A percentile compares a stretch with the other conserved stretches of the same genome.
Evolutionary conservation across 2,888 invertebrate species (phyloP).

Genomic region (Erebia ligea): DNA sequence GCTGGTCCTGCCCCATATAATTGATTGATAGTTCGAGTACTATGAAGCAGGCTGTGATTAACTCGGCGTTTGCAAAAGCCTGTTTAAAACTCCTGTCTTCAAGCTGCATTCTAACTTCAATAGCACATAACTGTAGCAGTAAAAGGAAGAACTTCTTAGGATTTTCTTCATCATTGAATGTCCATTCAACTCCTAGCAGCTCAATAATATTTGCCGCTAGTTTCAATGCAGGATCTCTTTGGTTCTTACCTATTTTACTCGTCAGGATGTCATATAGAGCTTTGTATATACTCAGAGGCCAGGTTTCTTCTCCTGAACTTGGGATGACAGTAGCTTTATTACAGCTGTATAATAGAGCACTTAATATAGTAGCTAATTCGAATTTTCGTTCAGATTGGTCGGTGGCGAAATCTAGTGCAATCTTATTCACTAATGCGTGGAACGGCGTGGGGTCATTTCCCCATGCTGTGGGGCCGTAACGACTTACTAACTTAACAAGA

Average conservation of each 20-base stretch:
- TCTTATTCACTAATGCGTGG: slow-evolving; percentile 91
- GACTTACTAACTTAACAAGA: slow-evolving; percentile 88
- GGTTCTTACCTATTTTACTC: slow-evolving; percentile 93
- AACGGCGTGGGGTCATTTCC: slow-evolving; percentile 90
- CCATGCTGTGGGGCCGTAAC: slow-evolving; percentile 90
- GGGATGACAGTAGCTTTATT: slow-evolving; percentile 86
- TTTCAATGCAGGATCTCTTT: slow-evolving; percentile 94
- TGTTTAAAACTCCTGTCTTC: slow-evolving; percentile 93
- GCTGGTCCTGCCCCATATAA: slow-evolving; percentile 90
- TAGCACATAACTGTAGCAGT: slow-evolving; percentile 92
- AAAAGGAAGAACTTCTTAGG: slow-evolving; percentile 93
- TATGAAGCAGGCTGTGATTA: slow-evolving; percentile 92
- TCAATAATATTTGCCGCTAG: slow-evolving; percentile 92
- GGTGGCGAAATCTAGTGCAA: slow-evolving; percentile 93
- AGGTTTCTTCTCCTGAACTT: slow-evolving; percentile 87
- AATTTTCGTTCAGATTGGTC: slow-evolving; percentile 95
- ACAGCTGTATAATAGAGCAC: slow-evolving; percentile 89
- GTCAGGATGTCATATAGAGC: slow-evolving; percentile 92
- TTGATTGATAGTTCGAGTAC: slow-evolving; percentile 91
- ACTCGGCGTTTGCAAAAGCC: slow-evolving; percentile 88
- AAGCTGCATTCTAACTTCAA: slow-evolving; percentile 96
- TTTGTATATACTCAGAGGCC: slow-evolving; percentile 92
- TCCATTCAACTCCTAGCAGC: slow-evolving; percentile 93
- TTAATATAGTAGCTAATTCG: slow-evolving; percentile 91
- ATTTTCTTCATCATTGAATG: slow-evolving; percentile 89